Evolutionary conservation across 1,140 invertebrate species (phyloP).

Genomic region (Apis cerana): DNA sequence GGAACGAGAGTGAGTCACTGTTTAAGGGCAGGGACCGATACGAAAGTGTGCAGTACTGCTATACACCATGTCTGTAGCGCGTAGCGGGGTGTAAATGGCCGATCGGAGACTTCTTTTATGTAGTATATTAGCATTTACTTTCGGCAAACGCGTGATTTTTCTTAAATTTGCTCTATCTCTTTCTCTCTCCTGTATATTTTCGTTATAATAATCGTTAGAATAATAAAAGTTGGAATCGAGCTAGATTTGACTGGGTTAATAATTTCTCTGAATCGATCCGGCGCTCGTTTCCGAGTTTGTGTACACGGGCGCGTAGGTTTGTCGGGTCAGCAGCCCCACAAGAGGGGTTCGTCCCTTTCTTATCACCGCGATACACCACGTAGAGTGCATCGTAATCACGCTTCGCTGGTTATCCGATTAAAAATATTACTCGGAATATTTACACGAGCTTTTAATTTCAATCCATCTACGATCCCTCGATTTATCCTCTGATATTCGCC

Average conservation of each 20-base stretch:
- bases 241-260: slow-evolving; percentile 24
- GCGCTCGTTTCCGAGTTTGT: slow-evolving; percentile 13
- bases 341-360: slow-evolving; percentile 55
- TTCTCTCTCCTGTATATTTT: too few species aligned
- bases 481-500: too few species aligned
- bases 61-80: neutral
- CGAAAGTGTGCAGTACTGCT: neutral
- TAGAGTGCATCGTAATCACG: slow-evolving; percentile 10
- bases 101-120: neutral
- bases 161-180: neutral
- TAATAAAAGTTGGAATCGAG: neutral
- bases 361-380: slow-evolving; percentile 43
- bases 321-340: slow-evolving; percentile 23
- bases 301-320: slow-evolving; percentile 38
- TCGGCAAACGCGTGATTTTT: neutral
- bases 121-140: neutral
- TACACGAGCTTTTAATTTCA: neutral
- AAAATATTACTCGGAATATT: slow-evolving; percentile 18
- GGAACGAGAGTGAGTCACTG: neutral
- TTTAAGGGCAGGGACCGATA: neutral
- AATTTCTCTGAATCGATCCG: slow-evolving; percentile 55
- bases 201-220: too few species aligned
- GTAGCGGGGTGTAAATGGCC: neutral
- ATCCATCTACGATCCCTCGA: too few species aligned
- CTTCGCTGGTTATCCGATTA: slow-evolving; percentile 33